These are phyloP conservation scores for Notocelia uddmanniana DNA, from an alignment of 2,888 invertebrate species.

Conservation along the genomic window DNA sequence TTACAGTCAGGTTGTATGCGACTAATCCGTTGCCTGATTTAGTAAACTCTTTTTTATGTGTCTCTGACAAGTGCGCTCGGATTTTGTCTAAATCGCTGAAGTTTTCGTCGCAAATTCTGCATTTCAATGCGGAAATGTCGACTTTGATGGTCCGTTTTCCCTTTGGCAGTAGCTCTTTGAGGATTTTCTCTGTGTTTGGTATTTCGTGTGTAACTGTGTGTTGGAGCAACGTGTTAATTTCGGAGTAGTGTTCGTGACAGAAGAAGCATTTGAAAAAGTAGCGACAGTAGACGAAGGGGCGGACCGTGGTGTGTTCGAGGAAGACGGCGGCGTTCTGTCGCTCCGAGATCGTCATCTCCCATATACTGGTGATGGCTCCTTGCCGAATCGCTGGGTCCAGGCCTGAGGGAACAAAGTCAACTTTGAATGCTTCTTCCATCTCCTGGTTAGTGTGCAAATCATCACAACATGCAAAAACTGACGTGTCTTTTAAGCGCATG, in stretches of 20 bases:
- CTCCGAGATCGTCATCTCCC: slow-evolving; percentile 74
- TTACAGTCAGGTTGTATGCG: slow-evolving; percentile 64
- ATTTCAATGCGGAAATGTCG: slow-evolving; percentile 70
- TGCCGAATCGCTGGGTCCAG: slow-evolving; percentile 52
- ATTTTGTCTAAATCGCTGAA: slow-evolving; percentile 61
- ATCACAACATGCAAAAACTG: slow-evolving; percentile 40
- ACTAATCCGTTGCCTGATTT: slow-evolving; percentile 68
- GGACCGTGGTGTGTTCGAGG: slow-evolving; percentile 64
- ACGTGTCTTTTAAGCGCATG: too few species aligned
- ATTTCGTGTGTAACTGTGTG: slow-evolving; percentile 64
- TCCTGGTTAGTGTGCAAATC: slow-evolving; percentile 24
- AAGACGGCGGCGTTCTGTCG: slow-evolving; percentile 69
- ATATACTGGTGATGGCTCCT: slow-evolving; percentile 68
- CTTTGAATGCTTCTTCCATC: slow-evolving; percentile 30
- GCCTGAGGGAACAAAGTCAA: slow-evolving; percentile 62
- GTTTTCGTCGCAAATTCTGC: slow-evolving; percentile 61
- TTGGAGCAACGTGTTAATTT: slow-evolving; percentile 61
- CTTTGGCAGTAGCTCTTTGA: slow-evolving; percentile 68
- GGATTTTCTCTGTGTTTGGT: slow-evolving; percentile 58
- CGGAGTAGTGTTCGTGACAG: slow-evolving; percentile 66
- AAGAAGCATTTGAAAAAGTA: slow-evolving; percentile 75
- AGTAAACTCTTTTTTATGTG: slow-evolving; percentile 63
- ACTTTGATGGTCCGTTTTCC: slow-evolving; percentile 72
- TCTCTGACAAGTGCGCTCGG: slow-evolving; percentile 60
- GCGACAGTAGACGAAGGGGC: slow-evolving; percentile 71